These are phyloP conservation scores for Anaspis maculata DNA, from an alignment of 2,888 invertebrate species.

Conservation along the genomic window DNA sequence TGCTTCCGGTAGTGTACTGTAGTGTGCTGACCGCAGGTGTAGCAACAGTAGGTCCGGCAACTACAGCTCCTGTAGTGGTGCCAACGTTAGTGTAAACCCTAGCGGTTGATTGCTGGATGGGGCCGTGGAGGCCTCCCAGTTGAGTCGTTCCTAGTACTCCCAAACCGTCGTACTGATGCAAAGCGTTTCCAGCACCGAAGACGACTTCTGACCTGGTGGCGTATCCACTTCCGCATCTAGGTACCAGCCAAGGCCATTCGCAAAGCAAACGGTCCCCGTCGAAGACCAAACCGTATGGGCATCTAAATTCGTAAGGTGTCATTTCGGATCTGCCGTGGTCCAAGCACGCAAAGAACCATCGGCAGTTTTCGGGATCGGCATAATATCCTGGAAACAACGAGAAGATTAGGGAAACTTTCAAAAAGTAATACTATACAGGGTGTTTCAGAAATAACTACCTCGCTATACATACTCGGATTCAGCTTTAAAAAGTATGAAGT, in stretches of 20 bases:
- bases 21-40: too few species aligned
- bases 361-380: constrained; percentile 72
- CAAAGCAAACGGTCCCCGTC: constrained; percentile 62
- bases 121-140: constrained; percentile 33
- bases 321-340: constrained; percentile 57
- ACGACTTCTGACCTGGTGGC: constrained; percentile 44
- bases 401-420: background rate
- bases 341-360: constrained; percentile 77
- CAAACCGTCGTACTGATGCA: constrained; percentile 35
- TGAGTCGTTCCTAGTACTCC: constrained; percentile 29
- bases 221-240: constrained; percentile 39
- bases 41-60: too few species aligned
- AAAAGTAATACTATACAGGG: too few species aligned
- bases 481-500: too few species aligned
- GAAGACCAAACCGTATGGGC: constrained; percentile 71
- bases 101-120: constrained; percentile 23
- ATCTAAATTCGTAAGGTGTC: constrained; percentile 72
- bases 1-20: too few species aligned
- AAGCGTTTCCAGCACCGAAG: constrained; percentile 43
- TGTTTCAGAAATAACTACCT: too few species aligned
- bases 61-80: background rate
- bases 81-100: constrained; percentile 29
- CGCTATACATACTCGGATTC: too few species aligned
- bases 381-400: constrained; percentile 53
- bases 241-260: constrained; percentile 75